Percentiles rank a stretch among this genome's conserved stretches.
Evolutionary conservation across 2,113 vertebrate genomes (phyloP).

Genomic region (Rallus limicola): DNA sequence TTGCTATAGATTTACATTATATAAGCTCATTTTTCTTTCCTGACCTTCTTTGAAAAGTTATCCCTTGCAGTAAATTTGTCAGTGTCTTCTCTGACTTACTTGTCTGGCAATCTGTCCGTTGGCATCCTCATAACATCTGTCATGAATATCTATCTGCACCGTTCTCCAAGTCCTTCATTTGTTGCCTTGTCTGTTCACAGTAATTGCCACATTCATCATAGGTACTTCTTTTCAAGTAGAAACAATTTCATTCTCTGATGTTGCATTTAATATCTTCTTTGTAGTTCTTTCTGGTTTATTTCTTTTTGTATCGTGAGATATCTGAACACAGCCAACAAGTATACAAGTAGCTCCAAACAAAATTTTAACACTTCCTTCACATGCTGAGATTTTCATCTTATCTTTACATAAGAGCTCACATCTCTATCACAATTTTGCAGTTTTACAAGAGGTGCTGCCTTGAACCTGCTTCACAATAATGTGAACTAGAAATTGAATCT

Average conservation of each 20-base stretch:
- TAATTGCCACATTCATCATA: slow-evolving; percentile 74
- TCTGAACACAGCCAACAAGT: neutral
- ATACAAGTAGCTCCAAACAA: neutral
- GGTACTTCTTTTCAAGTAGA: slow-evolving; percentile 59
- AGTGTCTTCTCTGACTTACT: slow-evolving; percentile 59
- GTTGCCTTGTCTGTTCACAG: slow-evolving; percentile 64
- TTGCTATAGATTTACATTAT: slow-evolving; percentile 30
- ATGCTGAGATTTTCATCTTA: neutral
- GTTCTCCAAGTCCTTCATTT: slow-evolving; percentile 65
- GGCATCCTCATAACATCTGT: slow-evolving; percentile 69
- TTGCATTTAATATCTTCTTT: slow-evolving; percentile 50
- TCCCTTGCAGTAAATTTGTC: slow-evolving; percentile 61
- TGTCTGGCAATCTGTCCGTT: slow-evolving; percentile 58
- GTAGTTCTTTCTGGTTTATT: slow-evolving; percentile 38
- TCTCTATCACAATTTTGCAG: neutral
- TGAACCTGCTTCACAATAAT: neutral
- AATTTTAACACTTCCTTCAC: neutral
- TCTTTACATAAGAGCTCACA: neutral
- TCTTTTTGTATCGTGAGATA: neutral
- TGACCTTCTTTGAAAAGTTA: slow-evolving; percentile 63
- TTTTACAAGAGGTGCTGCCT: neutral
- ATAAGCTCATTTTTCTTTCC: slow-evolving; percentile 50
- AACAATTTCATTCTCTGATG: slow-evolving; percentile 51
- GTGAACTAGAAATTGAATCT: neutral
- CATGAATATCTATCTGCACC: slow-evolving; percentile 62